Conservation (phyloP, 2,113 vertebrate genomes). For the Microtus richardsoni region DNA sequence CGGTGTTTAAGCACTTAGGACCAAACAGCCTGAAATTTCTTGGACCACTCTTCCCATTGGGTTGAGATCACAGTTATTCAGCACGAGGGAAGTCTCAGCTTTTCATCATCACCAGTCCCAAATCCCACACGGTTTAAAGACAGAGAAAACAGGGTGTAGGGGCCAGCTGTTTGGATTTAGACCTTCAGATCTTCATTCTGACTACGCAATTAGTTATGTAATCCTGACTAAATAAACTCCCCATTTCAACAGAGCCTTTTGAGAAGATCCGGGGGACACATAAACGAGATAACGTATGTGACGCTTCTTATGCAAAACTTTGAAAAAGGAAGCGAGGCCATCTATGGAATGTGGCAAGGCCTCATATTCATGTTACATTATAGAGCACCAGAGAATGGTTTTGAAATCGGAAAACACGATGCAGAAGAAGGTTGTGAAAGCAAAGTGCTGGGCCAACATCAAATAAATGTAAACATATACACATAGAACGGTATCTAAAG, state of each 20-base stretch:
- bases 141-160: not conserved
- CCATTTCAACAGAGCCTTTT: conserved; percentile 43
- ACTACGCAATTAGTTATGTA: not conserved
- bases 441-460: not conserved
- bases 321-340: not conserved
- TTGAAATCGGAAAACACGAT: not conserved
- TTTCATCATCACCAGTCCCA: not conserved
- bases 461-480: not conserved
- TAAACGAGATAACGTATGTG: not conserved
- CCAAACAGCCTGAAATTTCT: not conserved
- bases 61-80: conserved; percentile 3
- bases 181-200: not conserved
- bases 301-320: not conserved
- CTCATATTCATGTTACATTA: not conserved
- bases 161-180: not conserved
- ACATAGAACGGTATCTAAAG: not conserved
- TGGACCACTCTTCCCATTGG: not conserved
- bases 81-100: not conserved
- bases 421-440: not conserved
- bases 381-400: not conserved
- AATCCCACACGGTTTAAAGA: not conserved
- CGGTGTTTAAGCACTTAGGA: not conserved
- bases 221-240: conserved; percentile 2
- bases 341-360: not conserved
- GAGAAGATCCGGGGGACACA: not conserved